Conservation (phyloP, 2,113 vertebrate species). For the Peromyscus californicus region DNA sequence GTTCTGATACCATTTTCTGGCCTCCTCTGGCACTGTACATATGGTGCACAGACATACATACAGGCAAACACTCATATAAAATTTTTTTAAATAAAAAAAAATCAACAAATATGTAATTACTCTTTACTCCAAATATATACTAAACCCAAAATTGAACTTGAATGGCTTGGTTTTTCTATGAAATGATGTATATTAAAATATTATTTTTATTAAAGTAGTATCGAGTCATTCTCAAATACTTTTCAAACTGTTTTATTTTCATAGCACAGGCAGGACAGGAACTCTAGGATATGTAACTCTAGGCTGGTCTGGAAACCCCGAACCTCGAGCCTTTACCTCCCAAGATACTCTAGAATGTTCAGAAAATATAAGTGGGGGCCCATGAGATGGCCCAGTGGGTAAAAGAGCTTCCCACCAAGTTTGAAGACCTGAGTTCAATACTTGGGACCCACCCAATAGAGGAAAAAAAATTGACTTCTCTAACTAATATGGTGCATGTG, state of each 20-base stretch:
- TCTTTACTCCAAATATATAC: slow-evolving; percentile 59
- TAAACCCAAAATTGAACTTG: slow-evolving; percentile 37
- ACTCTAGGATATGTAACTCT: background rate
- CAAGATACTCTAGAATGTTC: background rate
- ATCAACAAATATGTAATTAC: background rate
- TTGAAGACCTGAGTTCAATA: background rate
- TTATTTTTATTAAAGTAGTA: slow-evolving; percentile 34
- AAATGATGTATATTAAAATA: slow-evolving; percentile 44
- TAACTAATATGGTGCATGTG: background rate
- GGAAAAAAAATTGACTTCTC: background rate
- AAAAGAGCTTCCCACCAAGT: background rate
- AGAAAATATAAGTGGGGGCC: slow-evolving; percentile 40
- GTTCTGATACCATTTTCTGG: background rate
- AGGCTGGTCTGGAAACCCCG: background rate
- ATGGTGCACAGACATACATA: background rate
- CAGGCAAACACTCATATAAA: background rate
- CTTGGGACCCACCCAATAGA: background rate
- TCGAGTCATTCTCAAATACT: background rate
- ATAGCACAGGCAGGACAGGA: background rate
- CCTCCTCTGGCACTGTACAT: background rate
- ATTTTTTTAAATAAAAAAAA: background rate
- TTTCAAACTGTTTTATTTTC: background rate
- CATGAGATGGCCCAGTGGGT: background rate
- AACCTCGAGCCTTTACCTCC: background rate
- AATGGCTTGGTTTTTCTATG: slow-evolving; percentile 48